Evolutionary conservation across 2,113 vertebrate species (phyloP), one percentile per base, ranked within the genome.

Genomic region (Craseonycteris thonglongyai): DNA sequence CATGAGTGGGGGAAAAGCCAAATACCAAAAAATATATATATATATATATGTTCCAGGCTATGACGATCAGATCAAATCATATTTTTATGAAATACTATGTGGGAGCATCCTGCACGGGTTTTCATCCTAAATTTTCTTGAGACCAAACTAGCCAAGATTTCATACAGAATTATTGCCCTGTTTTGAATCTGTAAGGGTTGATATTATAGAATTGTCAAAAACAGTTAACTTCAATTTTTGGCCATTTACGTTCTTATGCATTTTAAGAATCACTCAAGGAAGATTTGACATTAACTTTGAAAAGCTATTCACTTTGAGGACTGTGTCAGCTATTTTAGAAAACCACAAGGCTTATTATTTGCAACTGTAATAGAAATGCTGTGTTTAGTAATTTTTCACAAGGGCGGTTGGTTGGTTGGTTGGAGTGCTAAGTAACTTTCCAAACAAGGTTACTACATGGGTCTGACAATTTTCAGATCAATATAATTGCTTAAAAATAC

Each of bases 41-140:
- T 89, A 95, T 91, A 97, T 97, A 97, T 97, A 59, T 94, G 93
- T 91, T 96, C 96, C 96, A 97, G 96, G 93, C 93, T 91, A 71
- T 87, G 93, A 96, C n/a, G 21, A 96, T 93, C 94, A 96, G 94
- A 97, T 96, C 91, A 95, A 96, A 97, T 95, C 91, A 94, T 94
- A 91, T 81, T 96, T 97, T 93, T 84, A 79, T 96, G 87, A 93
- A 97, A 93, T 94, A 95, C 69, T 95, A 90, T 81, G 91, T 91
- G 91, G 84, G 92, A 94, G 91, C 95, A 93, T 96, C 96, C 89
- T 82, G 85, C 82, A 81, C 33, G 22, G 42, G 91, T 96, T 97
- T 96, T 96, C 89, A 96, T 92, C 92, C 90, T 74, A 84, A 83
- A 88, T 71, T 72, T 93, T 84, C 95, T 72, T 40, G 83, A 95